Evolutionary conservation across 2,797 vertebrate species (phyloP).

Genomic region (Crypturellus tataupa): DNA sequence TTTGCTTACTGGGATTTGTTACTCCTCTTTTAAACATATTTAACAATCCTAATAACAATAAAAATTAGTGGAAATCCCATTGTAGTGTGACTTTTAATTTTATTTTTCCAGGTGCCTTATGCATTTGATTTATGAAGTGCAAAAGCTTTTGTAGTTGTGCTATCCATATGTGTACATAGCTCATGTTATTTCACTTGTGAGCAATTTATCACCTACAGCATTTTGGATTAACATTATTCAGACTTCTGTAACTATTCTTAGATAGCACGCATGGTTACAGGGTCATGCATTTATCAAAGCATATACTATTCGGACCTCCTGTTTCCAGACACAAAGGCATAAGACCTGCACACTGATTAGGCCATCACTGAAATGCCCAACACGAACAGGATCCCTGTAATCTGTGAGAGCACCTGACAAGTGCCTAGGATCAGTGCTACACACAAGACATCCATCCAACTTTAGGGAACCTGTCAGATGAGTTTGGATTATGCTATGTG

Average conservation of each 20-base stretch:
- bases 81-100: background rate
- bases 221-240: background rate
- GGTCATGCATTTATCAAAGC: background rate
- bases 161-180: background rate
- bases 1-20: background rate
- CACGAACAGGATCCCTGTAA: background rate
- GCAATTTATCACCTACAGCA: background rate
- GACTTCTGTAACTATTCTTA: background rate
- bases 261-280: background rate
- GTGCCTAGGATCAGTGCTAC: background rate
- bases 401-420: background rate
- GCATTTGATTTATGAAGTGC: background rate
- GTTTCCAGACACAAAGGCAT: background rate
- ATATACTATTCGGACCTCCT: background rate
- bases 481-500: background rate
- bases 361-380: background rate
- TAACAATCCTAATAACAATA: background rate
- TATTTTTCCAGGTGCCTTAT: background rate
- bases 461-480: background rate
- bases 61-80: background rate
- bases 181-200: accelerated
- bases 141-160: background rate
- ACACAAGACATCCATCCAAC: background rate
- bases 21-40: background rate
- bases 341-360: background rate